phyloP scores from a whole-genome alignment of 1,140 invertebrate species.

The Epicauta chinensis region DNA sequence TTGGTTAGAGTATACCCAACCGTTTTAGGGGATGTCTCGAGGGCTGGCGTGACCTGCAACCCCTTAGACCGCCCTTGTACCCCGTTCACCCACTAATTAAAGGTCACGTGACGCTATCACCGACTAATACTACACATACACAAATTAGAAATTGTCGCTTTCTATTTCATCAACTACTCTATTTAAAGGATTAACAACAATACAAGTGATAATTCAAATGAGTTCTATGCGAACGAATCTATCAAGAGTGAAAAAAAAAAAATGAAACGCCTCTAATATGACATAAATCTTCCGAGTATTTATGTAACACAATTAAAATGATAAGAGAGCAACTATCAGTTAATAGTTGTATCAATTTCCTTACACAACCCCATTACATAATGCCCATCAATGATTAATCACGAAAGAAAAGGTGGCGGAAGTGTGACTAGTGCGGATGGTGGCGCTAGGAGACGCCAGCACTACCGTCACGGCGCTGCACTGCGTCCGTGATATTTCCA shows the following conservation, averaged over 20 bases:
- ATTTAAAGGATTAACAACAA: no score
- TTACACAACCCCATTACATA: slow-evolving; percentile 2
- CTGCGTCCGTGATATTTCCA: slow-evolving; percentile 22
- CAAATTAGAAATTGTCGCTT: no score
- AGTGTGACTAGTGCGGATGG: slow-evolving; percentile 25
- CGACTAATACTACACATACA: not conserved
- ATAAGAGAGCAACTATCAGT: no score
- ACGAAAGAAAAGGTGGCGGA: slow-evolving; percentile 27
- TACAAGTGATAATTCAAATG: no score
- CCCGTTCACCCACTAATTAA: slow-evolving; percentile 33
- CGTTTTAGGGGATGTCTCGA: slow-evolving; percentile 23
- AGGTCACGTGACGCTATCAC: slow-evolving; percentile 30
- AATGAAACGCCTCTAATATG: no score
- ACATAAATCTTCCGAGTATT: no score
- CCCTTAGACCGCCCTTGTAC: slow-evolving; percentile 25
- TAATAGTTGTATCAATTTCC: no score
- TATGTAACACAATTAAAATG: no score
- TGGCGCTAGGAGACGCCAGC: slow-evolving; percentile 38
- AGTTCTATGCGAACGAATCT: no score
- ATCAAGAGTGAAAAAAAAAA: no score
- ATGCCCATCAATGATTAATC: slow-evolving; percentile 13
- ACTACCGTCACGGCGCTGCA: slow-evolving; percentile 35
- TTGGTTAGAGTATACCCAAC: no score
- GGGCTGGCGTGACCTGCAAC: slow-evolving; percentile 34
- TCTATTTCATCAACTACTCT: no score